These are phyloP conservation scores for Empis livida DNA, from an alignment of 2,888 invertebrate genomes.

Conservation along the genomic window DNA sequence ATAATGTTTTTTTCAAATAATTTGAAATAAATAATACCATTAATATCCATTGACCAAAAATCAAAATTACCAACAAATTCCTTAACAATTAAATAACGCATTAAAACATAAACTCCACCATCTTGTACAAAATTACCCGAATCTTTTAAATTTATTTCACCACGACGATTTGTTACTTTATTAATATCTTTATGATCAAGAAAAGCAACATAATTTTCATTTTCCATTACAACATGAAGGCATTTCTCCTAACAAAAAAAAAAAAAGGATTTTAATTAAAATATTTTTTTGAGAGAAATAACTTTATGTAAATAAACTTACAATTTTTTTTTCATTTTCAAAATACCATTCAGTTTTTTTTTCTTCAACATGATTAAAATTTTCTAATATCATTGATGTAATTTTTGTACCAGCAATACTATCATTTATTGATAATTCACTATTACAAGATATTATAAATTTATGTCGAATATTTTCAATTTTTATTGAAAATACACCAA, in stretches of 20 bases:
- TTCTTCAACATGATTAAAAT: neutral
- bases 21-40: constrained; percentile 14
- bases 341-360: neutral
- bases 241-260: neutral
- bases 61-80: constrained; percentile 22
- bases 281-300: no score
- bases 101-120: constrained; percentile 26
- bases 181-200: neutral
- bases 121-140: constrained; percentile 24
- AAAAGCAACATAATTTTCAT: neutral
- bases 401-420: neutral
- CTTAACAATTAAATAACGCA: constrained; percentile 23
- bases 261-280: no score
- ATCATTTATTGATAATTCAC: neutral
- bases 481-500: neutral
- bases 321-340: neutral
- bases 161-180: neutral
- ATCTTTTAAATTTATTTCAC: neutral
- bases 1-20: no score
- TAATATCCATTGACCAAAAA: constrained; percentile 25
- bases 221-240: neutral
- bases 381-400: neutral
- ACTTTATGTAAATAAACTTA: neutral
- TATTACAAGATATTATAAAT: neutral
- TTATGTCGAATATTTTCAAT: neutral